phyloP scores from a whole-genome alignment of 2,888 invertebrate species.

The Nomada fabriciana region DNA sequence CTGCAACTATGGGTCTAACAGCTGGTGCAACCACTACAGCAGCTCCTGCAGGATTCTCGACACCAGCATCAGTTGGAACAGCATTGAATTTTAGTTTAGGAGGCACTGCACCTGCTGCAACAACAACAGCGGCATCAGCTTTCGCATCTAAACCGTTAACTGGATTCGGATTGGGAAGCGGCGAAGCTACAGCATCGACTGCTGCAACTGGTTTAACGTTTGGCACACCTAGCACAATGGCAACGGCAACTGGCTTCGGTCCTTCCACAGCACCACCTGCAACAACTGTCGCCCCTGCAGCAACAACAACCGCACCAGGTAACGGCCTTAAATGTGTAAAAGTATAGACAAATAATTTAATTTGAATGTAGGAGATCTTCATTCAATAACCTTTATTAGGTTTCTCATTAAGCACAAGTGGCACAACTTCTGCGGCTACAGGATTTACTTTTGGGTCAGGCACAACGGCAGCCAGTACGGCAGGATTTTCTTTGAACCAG shows the following conservation, averaged over 20 bases:
- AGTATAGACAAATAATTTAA: not conserved
- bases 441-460: constrained; percentile 68
- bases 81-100: constrained; percentile 66
- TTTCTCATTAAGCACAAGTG: constrained; percentile 56
- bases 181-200: constrained; percentile 39
- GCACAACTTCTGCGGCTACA: constrained; percentile 58
- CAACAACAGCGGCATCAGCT: constrained; percentile 56
- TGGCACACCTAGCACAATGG: constrained; percentile 65
- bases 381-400: constrained; percentile 48
- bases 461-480: constrained; percentile 58
- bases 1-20: constrained; percentile 43
- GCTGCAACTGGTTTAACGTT: constrained; percentile 65
- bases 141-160: constrained; percentile 65
- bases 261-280: constrained; percentile 58
- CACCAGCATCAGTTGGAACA: constrained; percentile 29
- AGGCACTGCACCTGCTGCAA: constrained; percentile 51
- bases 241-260: constrained; percentile 62
- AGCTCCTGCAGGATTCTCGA: constrained; percentile 49
- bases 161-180: constrained; percentile 69
- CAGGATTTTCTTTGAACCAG: constrained; percentile 73
- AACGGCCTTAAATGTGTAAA: constrained; percentile 23
- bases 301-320: constrained; percentile 57
- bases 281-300: constrained; percentile 58
- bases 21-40: constrained; percentile 51
- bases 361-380: not conserved